Percentiles rank a stretch among this genome's conserved stretches.
These are phyloP conservation scores for Conops quadrifasciatus DNA, from an alignment of 2,888 invertebrate species.

Conservation along the genomic window DNA sequence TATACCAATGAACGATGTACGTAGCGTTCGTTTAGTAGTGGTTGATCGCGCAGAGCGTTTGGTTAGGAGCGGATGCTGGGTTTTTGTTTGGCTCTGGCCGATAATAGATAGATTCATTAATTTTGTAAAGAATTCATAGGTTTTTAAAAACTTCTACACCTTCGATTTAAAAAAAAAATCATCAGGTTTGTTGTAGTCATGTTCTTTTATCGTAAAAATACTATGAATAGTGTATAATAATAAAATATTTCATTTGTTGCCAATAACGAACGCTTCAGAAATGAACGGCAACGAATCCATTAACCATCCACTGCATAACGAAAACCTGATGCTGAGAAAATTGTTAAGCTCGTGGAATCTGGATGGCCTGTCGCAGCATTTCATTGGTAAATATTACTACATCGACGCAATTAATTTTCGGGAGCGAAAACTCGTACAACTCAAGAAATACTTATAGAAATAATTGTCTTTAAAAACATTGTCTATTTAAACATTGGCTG, in stretches of 20 bases:
- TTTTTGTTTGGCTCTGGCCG: background rate
- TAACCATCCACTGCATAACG: background rate
- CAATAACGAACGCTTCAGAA: background rate
- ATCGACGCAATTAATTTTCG: no score
- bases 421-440: background rate
- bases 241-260: background rate
- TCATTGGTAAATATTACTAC: slow-evolving; percentile 23
- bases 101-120: background rate
- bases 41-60: slow-evolving; percentile 18
- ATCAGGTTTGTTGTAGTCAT: no score
- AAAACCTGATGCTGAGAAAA: slow-evolving; percentile 3
- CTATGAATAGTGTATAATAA: background rate
- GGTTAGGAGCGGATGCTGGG: slow-evolving; percentile 13
- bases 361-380: slow-evolving; percentile 20
- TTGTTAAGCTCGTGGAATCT: slow-evolving; percentile 22
- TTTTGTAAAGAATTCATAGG: background rate
- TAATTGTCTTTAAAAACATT: no score
- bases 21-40: slow-evolving; percentile 26
- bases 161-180: no score
- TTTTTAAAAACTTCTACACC: background rate
- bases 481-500: no score
- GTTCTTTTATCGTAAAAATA: no score
- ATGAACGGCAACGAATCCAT: slow-evolving; percentile 11
- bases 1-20: slow-evolving; percentile 29
- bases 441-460: no score